Evolutionary conservation across 2,888 invertebrate genomes (phyloP).

Genomic region (Coenonympha arcania): DNA sequence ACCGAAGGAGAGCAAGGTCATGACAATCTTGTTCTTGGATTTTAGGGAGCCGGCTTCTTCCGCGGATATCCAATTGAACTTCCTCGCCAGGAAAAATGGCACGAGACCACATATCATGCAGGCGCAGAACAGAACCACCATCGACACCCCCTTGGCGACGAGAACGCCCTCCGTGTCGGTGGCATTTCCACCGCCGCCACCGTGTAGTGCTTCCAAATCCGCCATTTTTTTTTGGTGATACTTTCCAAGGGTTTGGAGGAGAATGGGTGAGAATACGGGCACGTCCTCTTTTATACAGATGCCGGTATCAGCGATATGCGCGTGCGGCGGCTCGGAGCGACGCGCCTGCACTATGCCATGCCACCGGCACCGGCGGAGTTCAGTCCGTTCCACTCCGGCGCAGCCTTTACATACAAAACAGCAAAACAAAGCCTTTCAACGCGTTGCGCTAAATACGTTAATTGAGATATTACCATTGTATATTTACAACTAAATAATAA

Average conservation of each 20-base stretch:
- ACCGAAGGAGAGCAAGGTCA: slow-evolving; percentile 82
- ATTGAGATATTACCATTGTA: too few relatives aligned
- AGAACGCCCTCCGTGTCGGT: slow-evolving; percentile 65
- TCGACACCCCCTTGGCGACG: slow-evolving; percentile 83
- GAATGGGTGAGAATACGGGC: slow-evolving; percentile 39
- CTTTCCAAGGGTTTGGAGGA: slow-evolving; percentile 22
- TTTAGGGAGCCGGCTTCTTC: slow-evolving; percentile 64
- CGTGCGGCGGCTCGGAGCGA: slow-evolving; percentile 58
- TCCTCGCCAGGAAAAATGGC: slow-evolving; percentile 80
- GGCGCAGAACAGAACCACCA: slow-evolving; percentile 82
- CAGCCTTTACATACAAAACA: slow-evolving; percentile 42
- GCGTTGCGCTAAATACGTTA: slow-evolving; percentile 15
- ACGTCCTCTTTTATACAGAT: slow-evolving; percentile 54
- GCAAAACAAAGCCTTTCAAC: slow-evolving; percentile 46
- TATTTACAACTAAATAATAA: slow-evolving; percentile 4
- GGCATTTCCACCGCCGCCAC: too few relatives aligned
- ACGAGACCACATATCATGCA: slow-evolving; percentile 83
- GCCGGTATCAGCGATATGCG: slow-evolving; percentile 49
- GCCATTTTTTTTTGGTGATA: slow-evolving; percentile 26
- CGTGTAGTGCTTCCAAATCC: background rate
- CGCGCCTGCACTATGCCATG: slow-evolving; percentile 55
- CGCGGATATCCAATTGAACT: slow-evolving; percentile 75
- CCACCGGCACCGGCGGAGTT: too few relatives aligned
- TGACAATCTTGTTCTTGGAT: slow-evolving; percentile 69
- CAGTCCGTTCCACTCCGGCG: slow-evolving; percentile 53